Percentiles rank a stretch among this genome's conserved stretches.
phyloP scores from a whole-genome alignment of 2,797 vertebrate species.

The Myotis myotis region DNA sequence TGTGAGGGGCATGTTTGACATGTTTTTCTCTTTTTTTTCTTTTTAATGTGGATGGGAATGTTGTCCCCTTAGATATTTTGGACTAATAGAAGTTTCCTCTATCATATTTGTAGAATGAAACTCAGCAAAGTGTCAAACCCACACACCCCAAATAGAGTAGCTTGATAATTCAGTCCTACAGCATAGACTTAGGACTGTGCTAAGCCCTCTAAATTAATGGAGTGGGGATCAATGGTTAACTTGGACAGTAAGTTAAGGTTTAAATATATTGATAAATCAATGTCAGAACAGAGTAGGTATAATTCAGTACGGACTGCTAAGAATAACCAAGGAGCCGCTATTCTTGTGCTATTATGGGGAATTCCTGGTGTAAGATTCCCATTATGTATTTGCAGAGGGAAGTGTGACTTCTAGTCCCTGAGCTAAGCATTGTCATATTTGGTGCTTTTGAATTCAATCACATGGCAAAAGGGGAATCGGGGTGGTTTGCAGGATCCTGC shows the following conservation, averaged over 20 bases:
- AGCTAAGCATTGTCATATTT: neutral
- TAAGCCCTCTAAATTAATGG: neutral
- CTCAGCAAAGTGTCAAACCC: neutral
- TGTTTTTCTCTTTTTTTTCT: neutral
- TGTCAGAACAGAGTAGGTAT: neutral
- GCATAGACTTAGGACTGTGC: neutral
- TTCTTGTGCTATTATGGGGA: neutral
- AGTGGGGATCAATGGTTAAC: neutral
- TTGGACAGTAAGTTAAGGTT: neutral
- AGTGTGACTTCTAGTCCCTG: neutral
- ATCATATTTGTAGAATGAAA: neutral
- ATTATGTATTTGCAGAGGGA: neutral
- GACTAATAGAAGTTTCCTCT: neutral
- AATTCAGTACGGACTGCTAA: slow-evolving; percentile 13
- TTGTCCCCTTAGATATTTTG: neutral
- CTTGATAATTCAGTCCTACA: neutral
- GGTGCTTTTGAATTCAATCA: neutral
- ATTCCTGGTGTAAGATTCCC: neutral
- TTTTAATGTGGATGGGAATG: neutral
- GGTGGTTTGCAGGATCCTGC: neutral
- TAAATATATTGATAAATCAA: slow-evolving; percentile 9
- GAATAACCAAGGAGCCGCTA: slow-evolving; percentile 16
- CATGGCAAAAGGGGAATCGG: neutral
- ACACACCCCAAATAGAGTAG: neutral
- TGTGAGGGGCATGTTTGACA: neutral